These are phyloP conservation scores for Danio rerio DNA, from an alignment of 2,113 vertebrate species.

Conservation along the genomic window DNA sequence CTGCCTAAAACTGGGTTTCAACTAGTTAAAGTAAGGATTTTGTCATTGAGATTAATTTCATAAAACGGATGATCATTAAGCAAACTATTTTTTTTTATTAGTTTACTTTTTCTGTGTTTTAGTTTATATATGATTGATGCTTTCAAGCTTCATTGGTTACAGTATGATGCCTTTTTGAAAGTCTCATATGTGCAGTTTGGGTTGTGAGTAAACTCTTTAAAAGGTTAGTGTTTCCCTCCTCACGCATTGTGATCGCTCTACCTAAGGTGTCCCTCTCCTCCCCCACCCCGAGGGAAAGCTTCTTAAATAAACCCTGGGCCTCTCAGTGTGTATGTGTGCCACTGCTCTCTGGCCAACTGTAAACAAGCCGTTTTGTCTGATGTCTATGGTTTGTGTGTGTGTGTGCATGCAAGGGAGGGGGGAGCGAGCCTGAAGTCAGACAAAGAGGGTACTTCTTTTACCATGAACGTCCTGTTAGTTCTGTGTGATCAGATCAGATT, in stretches of 20 bases:
- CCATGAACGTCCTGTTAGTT: constrained; percentile 69
- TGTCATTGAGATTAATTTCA: neutral
- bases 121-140: neutral
- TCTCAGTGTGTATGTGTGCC: constrained; percentile 52
- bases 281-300: constrained; percentile 30
- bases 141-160: neutral
- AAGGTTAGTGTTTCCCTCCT: neutral
- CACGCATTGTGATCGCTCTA: neutral
- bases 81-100: no score
- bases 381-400: constrained; percentile 75
- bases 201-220: neutral
- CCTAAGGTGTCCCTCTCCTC: constrained; percentile 17
- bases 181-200: neutral
- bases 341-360: constrained; percentile 75
- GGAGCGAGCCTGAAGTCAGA: constrained; percentile 73
- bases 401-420: constrained; percentile 70
- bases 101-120: neutral
- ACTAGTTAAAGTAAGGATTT: neutral
- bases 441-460: constrained; percentile 80
- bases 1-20: neutral
- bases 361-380: constrained; percentile 82
- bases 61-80: no score
- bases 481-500: constrained; percentile 75
- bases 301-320: constrained; percentile 57
- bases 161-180: no score